Evolutionary conservation across 2,888 invertebrate species (phyloP).

Genomic region (Eremobia ochroleuca): DNA sequence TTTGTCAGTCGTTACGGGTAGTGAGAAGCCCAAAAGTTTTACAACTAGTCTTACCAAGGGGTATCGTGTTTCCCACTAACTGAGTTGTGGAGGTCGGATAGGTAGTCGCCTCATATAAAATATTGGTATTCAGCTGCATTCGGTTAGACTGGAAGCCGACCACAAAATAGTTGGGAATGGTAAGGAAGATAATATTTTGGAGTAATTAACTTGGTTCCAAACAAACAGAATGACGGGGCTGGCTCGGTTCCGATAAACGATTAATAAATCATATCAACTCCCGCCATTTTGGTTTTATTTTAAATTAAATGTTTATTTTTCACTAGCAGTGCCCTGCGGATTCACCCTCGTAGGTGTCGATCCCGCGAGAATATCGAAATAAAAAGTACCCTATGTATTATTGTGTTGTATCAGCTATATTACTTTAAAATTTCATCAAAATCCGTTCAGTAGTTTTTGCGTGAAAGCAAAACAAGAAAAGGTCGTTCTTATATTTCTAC

Average conservation of each 20-base stretch:
- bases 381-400: too few relatives aligned
- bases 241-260: slow-evolving; percentile 37
- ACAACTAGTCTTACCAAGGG: too few relatives aligned
- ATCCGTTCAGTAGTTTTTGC: too few relatives aligned
- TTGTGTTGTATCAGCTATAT: too few relatives aligned
- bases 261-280: slow-evolving; percentile 25
- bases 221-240: slow-evolving; percentile 28
- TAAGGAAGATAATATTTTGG: not conserved
- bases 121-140: not conserved
- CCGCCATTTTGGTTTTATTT: slow-evolving; percentile 25
- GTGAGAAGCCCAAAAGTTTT: too few relatives aligned
- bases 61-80: not conserved
- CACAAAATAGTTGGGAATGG: not conserved
- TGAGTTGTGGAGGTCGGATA: not conserved
- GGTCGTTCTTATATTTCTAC: too few relatives aligned
- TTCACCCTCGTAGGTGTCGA: too few relatives aligned
- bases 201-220: slow-evolving; percentile 29
- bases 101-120: not conserved
- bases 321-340: too few relatives aligned
- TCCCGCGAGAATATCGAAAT: too few relatives aligned
- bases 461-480: too few relatives aligned
- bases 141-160: not conserved
- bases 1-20: not conserved
- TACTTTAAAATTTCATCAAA: too few relatives aligned
- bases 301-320: not conserved